These are phyloP conservation scores for Amazona vittata DNA, from an alignment of 2,113 vertebrate genomes.

Conservation along the genomic window DNA sequence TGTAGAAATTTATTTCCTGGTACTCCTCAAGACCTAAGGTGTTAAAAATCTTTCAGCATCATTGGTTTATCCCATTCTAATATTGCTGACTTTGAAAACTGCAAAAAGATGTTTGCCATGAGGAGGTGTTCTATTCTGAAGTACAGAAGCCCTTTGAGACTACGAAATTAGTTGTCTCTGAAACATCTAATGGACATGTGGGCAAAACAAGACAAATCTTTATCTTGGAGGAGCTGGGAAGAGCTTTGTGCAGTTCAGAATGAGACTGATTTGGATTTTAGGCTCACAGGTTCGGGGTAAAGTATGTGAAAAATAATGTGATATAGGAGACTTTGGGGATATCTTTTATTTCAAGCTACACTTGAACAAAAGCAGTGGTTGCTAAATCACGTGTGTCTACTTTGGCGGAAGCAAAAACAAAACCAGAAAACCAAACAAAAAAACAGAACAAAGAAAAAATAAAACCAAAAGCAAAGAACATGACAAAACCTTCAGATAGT, in stretches of 20 bases:
- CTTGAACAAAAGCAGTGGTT: neutral
- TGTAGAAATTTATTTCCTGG: neutral
- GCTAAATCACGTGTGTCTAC: neutral
- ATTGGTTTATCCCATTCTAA: neutral
- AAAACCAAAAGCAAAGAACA: neutral
- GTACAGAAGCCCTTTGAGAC: neutral
- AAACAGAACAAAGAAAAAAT: neutral
- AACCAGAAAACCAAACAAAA: neutral
- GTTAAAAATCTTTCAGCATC: neutral
- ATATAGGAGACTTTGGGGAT: neutral
- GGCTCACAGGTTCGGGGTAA: neutral
- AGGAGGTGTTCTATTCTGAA: neutral
- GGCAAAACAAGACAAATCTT: neutral
- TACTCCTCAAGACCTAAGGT: neutral
- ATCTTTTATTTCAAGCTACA: neutral
- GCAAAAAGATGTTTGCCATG: neutral
- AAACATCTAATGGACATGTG: neutral
- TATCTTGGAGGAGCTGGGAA: neutral
- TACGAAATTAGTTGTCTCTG: neutral
- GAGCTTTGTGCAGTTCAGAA: neutral
- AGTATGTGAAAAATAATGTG: neutral
- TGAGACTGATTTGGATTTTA: neutral
- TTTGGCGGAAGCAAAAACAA: neutral
- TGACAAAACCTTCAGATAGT: neutral
- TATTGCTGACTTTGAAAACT: neutral